Percentiles rank a stretch among this genome's conserved stretches.
These are phyloP conservation scores for Stenopsyche tienmushanensis DNA, from an alignment of 1,140 invertebrate species.

Conservation along the genomic window DNA sequence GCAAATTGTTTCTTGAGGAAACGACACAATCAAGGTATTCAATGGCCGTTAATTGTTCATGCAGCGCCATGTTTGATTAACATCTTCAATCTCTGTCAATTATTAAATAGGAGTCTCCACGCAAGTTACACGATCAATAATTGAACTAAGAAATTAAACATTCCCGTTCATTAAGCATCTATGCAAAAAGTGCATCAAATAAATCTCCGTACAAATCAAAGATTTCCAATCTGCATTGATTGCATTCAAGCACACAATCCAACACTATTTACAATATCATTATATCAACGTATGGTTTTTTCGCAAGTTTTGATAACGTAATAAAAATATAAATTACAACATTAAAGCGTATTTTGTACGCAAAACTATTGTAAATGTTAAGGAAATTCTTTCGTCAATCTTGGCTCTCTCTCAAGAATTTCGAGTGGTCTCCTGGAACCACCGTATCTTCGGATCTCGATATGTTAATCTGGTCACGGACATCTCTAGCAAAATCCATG, in stretches of 20 bases:
- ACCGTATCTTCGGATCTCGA: not conserved
- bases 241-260: not conserved
- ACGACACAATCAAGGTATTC: not conserved
- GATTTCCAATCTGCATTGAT: not conserved
- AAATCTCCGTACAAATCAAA: not conserved
- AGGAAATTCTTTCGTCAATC: too few species aligned
- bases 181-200: too few species aligned
- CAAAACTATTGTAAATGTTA: too few species aligned
- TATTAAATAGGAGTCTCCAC: not conserved
- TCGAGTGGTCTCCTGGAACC: not conserved
- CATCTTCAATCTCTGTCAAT: slow-evolving; percentile 10
- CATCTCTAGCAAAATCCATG: slow-evolving; percentile 5
- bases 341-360: too few species aligned
- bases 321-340: too few species aligned
- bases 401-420: too few species aligned
- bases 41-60: not conserved
- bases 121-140: too few species aligned
- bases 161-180: not conserved
- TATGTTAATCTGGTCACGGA: slow-evolving; percentile 8
- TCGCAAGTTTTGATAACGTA: too few species aligned
- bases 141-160: not conserved
- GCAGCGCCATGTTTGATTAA: not conserved
- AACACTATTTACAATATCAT: too few species aligned
- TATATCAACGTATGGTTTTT: too few species aligned
- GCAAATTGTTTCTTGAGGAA: not conserved